These are phyloP conservation scores for Cotesia congregata DNA, from an alignment of 2,888 invertebrate genomes.

Conservation along the genomic window DNA sequence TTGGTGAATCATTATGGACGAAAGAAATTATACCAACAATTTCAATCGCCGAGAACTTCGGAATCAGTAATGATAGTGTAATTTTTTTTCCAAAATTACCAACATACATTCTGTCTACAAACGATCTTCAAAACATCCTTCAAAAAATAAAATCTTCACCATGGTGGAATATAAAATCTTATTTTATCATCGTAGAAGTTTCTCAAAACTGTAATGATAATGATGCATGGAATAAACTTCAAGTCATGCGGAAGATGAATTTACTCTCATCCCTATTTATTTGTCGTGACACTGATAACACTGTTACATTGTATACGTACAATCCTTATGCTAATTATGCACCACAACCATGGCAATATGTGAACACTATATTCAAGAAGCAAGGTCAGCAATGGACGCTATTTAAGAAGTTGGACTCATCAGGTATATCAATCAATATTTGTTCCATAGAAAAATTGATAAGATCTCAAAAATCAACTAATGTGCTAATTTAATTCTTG, in stretches of 20 bases:
- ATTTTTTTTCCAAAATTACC: neutral
- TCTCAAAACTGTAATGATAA: neutral
- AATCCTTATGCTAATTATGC: slow-evolving; percentile 15
- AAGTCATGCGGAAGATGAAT: neutral
- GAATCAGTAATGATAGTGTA: too few species aligned
- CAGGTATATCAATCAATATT: too few species aligned
- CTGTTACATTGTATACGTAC: neutral
- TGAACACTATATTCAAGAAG: neutral
- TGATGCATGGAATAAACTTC: neutral
- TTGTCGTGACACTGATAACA: neutral
- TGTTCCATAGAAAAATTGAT: too few species aligned
- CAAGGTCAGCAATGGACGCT: neutral
- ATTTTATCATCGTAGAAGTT: slow-evolving; percentile 11
- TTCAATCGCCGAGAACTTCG: too few species aligned
- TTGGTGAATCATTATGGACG: too few species aligned
- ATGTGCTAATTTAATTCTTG: too few species aligned
- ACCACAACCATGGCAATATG: slow-evolving; percentile 1
- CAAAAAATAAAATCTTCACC: slow-evolving; percentile 3
- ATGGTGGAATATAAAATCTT: slow-evolving; percentile 8
- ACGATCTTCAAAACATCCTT: neutral
- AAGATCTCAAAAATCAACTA: neutral
- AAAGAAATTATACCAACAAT: too few species aligned
- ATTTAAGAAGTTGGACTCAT: neutral
- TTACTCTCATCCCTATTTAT: neutral
- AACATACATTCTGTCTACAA: neutral